Base-by-base conservation (phyloP, 2,888 invertebrate genomes). In the Cheilosia vernalis region DNA sequence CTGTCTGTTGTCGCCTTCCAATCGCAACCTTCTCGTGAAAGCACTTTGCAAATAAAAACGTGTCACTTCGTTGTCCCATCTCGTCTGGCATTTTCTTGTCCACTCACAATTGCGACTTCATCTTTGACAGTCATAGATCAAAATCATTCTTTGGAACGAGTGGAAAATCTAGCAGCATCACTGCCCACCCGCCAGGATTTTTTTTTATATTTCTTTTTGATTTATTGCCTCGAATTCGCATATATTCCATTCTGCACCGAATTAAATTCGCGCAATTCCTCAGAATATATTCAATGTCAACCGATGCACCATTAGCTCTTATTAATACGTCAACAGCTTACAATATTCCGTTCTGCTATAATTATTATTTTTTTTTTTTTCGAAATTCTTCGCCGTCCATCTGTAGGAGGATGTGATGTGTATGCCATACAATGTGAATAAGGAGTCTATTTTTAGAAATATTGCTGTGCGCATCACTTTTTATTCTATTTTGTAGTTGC, bases 381-480 rank as follows among this genome's bases (percentile, higher is more conserved):
- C 33, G 19, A 5, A 21, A 19, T 76, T 27, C 24, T 2, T 13
- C 9, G 15, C 17, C 51, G 13, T 15, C 49, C 58, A 73, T 74
- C 74, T 58, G 79, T 51, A 69, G 63, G 53, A 60, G 74, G 67
- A 67, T 51, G 55, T 73, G 21, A 19, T 4, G 13, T 21, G 63
- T n/a, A 61, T 30, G 44, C 40, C 74, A 58, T 69, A 24, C 49
- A 70, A 27, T 53, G 77, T 64, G 66, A 78, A 49, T 42, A 78
- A 77, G 61, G 51, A 67, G 53, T 83, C 83, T 83, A 83, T 83
- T 83, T 79, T 73, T 73, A 83, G 83, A 67, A 60, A 55, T 17
- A 70, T 58, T 70, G 49, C 58, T 76, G 37, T 61, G 61, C 72
- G 66, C 60, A 66, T 73, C 60, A n/a, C 24, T 61, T 24, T 27